Base-by-base conservation (phyloP, 53 echinoderm and acorn worm species). In the Arbacia lixula region DNA sequence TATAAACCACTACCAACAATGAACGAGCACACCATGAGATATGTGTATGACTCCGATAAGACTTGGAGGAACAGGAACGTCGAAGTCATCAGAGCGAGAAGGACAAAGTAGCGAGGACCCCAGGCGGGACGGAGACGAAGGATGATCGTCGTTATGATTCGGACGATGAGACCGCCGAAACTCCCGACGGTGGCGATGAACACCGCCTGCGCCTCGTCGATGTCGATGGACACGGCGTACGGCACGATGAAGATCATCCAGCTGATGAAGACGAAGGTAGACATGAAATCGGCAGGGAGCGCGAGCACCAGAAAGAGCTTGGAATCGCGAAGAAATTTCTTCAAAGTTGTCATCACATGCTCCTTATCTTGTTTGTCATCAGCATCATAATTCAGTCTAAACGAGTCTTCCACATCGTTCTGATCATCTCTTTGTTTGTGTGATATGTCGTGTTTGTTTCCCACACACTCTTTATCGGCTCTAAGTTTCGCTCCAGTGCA, bases 211-310 rank as follows among this genome's bases (percentile, higher is more conserved):
- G 63, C 17, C 46, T 81, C 46, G n/a, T 40, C 38, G 20, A 63
- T 63, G 14, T 49, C 65, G 21, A 81, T 29, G 8, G 63, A 63
- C 19, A 81, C 40, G 2, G 82, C 64, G 40, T 46, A 81, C 2
- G 64, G 82, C 40, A 81, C 34, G 21, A 81, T 30, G 64, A 63
- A 81, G 4, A 81, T 50, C 29, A 40, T 62, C 65, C 64, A 81
- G 21, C 65, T 46, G 49, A 81, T 30, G 32, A 81, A 2, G 4
- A 64, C 65, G 31, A 81, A 81, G 4, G 62, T 3, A 63, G 12
- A 10, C 0, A 81, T 3, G 36, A 63, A 20, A 46, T 81, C 63
- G 6, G 38, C 28, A 3, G 82, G 82, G 2, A 81, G 28, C 2
- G 64, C 50, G 49, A 81, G 46, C 27, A 17, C 42, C 27, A 81